These are phyloP conservation scores for Brachylomia viminalis DNA, from an alignment of 2,888 invertebrate species.

Conservation along the genomic window DNA sequence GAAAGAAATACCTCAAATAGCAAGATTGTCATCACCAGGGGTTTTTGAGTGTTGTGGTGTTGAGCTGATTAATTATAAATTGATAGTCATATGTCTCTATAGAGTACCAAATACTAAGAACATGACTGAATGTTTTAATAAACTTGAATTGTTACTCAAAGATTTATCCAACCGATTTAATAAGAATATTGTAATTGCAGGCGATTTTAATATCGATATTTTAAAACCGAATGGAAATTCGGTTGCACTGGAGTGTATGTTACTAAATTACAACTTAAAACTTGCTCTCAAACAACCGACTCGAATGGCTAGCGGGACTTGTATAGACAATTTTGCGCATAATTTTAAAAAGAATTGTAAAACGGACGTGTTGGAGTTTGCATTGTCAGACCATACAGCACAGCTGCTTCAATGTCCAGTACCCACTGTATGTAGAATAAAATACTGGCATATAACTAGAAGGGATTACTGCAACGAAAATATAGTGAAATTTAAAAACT, in stretches of 20 bases:
- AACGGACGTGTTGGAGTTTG: neutral
- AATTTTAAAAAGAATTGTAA: slow-evolving; percentile 2
- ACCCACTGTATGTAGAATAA: neutral
- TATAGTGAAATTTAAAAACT: neutral
- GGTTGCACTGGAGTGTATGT: too few species aligned
- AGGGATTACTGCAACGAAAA: neutral
- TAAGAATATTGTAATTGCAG: too few species aligned
- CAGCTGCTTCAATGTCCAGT: too few species aligned
- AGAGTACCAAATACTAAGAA: too few species aligned
- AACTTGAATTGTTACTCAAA: too few species aligned
- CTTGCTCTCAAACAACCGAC: slow-evolving; percentile 9
- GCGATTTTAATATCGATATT: too few species aligned
- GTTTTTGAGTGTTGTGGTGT: slow-evolving; percentile 1
- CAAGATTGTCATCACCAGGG: neutral
- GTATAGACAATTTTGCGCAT: slow-evolving; percentile 8
- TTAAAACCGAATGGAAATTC: too few species aligned
- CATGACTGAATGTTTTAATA: too few species aligned
- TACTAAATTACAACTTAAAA: neutral
- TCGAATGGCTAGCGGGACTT: slow-evolving; percentile 2
- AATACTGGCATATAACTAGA: slow-evolving; percentile 2
- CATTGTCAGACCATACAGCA: neutral
- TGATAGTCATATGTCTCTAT: neutral
- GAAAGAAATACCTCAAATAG: slow-evolving; percentile 1
- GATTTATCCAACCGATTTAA: too few species aligned
- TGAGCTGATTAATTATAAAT: slow-evolving; percentile 4